These are phyloP conservation scores for Penelope pileata DNA, from an alignment of 2,113 vertebrate species.

Conservation along the genomic window DNA sequence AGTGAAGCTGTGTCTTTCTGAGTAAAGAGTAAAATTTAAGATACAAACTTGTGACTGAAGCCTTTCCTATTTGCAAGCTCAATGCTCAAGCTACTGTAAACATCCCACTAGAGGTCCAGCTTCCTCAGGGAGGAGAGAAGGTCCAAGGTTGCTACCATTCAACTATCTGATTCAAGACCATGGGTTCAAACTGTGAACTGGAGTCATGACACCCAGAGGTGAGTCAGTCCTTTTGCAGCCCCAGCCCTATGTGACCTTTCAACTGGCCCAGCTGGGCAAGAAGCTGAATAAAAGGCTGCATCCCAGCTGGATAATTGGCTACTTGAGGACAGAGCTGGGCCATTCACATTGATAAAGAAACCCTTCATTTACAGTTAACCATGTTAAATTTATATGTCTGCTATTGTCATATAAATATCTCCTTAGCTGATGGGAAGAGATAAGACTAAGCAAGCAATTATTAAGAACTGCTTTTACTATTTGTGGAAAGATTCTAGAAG, in stretches of 20 bases:
- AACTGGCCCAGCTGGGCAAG: not conserved
- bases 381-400: not conserved
- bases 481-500: not conserved
- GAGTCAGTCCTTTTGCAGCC: not conserved
- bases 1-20: not conserved
- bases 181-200: not conserved
- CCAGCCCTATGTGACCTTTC: not conserved
- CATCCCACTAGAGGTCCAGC: not conserved
- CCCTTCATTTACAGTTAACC: not conserved
- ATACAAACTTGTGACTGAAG: not conserved
- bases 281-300: not conserved
- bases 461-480: not conserved
- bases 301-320: not conserved
- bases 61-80: not conserved
- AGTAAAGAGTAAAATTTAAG: not conserved
- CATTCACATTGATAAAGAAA: not conserved
- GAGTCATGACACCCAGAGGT: not conserved
- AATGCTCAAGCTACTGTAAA: not conserved
- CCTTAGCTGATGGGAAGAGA: not conserved
- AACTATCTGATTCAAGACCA: not conserved
- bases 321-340: not conserved
- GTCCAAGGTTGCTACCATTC: not conserved
- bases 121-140: not conserved
- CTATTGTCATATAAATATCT: not conserved
- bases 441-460: not conserved